Evolutionary conservation across 2,113 vertebrate genomes (phyloP).

Genomic region (Carettochelys insculpta): DNA sequence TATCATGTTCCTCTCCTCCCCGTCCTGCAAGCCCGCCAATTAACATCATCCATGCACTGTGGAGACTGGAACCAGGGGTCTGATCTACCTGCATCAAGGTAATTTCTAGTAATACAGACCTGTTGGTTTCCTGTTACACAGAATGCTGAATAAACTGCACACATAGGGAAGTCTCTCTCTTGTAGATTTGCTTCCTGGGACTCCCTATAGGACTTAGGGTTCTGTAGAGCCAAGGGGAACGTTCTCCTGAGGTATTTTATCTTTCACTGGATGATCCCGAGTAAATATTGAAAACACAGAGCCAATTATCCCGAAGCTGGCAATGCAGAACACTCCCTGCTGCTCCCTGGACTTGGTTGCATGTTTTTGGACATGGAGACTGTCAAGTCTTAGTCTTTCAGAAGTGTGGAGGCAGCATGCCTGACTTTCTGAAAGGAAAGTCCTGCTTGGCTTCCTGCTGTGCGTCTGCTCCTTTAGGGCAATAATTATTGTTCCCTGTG

Average conservation of each 20-base stretch:
- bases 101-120: too few relatives aligned
- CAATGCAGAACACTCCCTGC: neutral
- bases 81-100: neutral
- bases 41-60: neutral
- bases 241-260: neutral
- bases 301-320: neutral
- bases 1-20: neutral
- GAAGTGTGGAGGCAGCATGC: fast-evolving
- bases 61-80: neutral
- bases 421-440: neutral
- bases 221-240: neutral
- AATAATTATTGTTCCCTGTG: fast-evolving
- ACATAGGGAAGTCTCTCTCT: neutral
- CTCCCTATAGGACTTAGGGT: neutral
- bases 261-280: neutral
- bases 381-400: neutral
- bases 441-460: neutral
- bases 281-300: slow-evolving; percentile 31
- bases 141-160: neutral
- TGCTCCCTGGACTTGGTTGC: neutral
- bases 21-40: neutral
- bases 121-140: neutral
- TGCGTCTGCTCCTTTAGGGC: neutral
- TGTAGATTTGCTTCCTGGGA: too few relatives aligned
- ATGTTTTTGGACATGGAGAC: neutral